Base-by-base conservation (phyloP, 2,113 vertebrate genomes). In the Peromyscus californicus region DNA sequence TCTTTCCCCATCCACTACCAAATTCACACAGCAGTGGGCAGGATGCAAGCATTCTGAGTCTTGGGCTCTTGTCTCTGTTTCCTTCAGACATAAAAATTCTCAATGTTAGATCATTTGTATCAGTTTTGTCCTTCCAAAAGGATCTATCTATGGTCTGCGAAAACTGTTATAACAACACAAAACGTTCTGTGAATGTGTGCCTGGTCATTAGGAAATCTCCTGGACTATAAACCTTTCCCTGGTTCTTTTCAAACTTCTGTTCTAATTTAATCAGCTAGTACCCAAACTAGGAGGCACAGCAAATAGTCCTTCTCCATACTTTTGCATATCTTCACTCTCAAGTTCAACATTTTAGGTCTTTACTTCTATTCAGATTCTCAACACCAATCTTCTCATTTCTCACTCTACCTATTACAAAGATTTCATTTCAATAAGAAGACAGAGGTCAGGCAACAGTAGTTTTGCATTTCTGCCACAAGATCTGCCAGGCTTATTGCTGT, bases 361-460 rank as follows among this genome's bases (percentile, higher is more conserved):
- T 33, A 36, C 5, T 48, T 51, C 31, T 74, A 8, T 65, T 76
- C 29, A 33, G 59, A 89, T 59, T n/a, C 88, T 57, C 57, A 57
- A 26, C 21, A 65, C 1, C 15, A 51, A n/a, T 13, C 42, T 39
- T 29, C 7, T 33, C 33, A 2, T 7, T 94, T 90, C n/a, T 48
- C 31, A 4, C 17, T 84, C 7, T 65, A 75, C 54, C 19, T 70
- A 45, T 57, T 86, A 57, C 0, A 75, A 4, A 39, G 22, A 67
- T 89, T 95, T 93, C 13, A 19, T 69, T 93, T 84, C 24, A 61
- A 22, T 42, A 83, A 90, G n/a, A 70, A 72, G 79, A 39, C 21
- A 75, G 10, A 19, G 54, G 31, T 70, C 31, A 12, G 45, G 59
- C 33, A n/a, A 36, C n/a, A 72, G 45, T 3, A 3, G 29, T n/a